Evolutionary conservation across 1,140 invertebrate species (phyloP), one percentile per base, ranked within the genome.

Genomic region (Camponotus vicinus): DNA sequence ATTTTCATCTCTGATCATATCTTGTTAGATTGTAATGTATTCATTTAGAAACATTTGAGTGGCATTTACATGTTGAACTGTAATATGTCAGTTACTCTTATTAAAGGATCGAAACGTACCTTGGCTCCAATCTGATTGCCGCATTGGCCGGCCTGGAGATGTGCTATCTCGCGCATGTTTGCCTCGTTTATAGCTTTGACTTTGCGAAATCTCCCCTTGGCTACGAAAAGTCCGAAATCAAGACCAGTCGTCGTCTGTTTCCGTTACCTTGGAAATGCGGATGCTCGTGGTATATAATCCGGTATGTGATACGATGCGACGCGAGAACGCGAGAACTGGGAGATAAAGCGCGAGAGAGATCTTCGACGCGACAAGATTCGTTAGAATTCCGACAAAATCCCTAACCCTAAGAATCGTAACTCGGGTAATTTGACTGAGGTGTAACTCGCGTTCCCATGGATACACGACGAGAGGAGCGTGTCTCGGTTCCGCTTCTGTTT

Each of bases 121-220:
- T 98, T 99, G 52, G 98, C 97, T 88, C 98, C 98, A 90, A 99
- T 98, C 95, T 99, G 98, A 95, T 99, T 99, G 83, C 98, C 98
- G 93, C 98, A 99, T 94, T 99, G 98, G 61, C 98, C 98, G 64
- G 97, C 98, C 95, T 99, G 98, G 34, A 99, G 96, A 94, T 98
- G 98, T 63, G 98, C 97, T 87, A 99, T 99, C 96, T 99, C 98
- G 94, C 98, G 97, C 98, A 99, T 99, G 94, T 96, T 97, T 92
- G 91, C 32, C 1, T 78, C 70, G 52, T 79, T 77, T 84, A 5
- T 52, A 75, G 59, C 15, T 67, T 59, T 34, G 21, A n/a, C 13
- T 63, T 71, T 21, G 18, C 6, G 57, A n/a, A 27, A n/a, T 15
- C 18, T 73, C 6, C 21, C 61, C 11, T 63, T 67, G 40, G 32